These are phyloP conservation scores for Ammospiza nelsoni DNA, from an alignment of 2,113 vertebrate species.

Conservation along the genomic window DNA sequence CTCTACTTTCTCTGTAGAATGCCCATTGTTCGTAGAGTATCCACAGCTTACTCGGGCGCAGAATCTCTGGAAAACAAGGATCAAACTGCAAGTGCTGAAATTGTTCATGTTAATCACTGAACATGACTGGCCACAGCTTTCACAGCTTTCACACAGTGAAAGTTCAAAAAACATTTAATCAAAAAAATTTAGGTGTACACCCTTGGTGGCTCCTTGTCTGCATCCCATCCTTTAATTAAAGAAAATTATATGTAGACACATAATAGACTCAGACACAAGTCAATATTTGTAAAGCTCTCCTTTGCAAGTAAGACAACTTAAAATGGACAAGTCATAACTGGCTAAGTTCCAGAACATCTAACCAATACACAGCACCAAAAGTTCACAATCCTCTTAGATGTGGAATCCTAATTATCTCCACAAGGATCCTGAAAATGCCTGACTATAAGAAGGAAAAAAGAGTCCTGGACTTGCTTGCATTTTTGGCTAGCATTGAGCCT, in stretches of 20 bases:
- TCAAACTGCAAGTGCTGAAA: not conserved
- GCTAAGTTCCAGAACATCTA: not conserved
- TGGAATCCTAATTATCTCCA: not conserved
- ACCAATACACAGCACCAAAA: not conserved
- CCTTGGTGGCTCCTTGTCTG: not conserved
- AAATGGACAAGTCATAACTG: not conserved
- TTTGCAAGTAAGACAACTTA: not conserved
- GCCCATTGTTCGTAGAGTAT: not conserved
- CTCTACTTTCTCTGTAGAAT: not conserved
- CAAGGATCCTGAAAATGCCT: not conserved
- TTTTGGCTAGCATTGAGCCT: not conserved
- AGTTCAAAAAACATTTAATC: not conserved
- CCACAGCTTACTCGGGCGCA: not conserved
- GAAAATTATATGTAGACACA: not conserved
- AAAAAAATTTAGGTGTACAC: fast-evolving
- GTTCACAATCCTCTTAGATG: fast-evolving
- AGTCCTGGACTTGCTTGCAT: not conserved
- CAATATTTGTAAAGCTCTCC: not conserved
- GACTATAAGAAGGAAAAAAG: not conserved
- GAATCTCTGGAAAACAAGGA: not conserved
- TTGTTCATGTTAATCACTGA: not conserved
- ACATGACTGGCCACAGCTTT: not conserved
- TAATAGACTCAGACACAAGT: not conserved
- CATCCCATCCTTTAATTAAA: not conserved
- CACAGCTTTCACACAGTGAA: not conserved